These are phyloP conservation scores for Nysson spinosus DNA, from an alignment of 2,888 invertebrate genomes.

Conservation along the genomic window DNA sequence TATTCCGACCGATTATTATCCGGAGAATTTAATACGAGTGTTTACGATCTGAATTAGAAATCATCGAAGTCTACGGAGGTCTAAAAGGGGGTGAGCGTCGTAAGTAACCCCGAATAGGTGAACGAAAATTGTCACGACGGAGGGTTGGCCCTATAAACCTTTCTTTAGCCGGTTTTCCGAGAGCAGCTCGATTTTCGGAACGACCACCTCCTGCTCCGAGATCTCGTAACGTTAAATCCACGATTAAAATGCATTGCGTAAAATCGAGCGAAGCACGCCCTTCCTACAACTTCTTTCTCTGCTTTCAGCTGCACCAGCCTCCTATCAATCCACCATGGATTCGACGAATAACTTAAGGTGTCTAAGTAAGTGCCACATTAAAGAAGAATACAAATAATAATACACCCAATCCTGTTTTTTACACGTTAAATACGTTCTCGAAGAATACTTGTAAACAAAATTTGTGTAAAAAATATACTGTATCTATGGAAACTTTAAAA, in stretches of 20 bases:
- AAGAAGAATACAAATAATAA: too few relatives aligned
- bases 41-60: too few relatives aligned
- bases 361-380: conserved; percentile 48
- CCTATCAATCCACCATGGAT: conserved; percentile 50
- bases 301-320: conserved; percentile 9
- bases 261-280: conserved; percentile 49
- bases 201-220: conserved; percentile 22
- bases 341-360: conserved; percentile 43
- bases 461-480: too few relatives aligned
- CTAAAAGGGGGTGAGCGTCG: neutral
- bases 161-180: conserved; percentile 15
- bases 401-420: too few relatives aligned
- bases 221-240: conserved; percentile 53
- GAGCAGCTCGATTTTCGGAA: conserved; percentile 36
- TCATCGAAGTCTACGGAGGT: too few relatives aligned
- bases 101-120: neutral
- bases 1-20: too few relatives aligned
- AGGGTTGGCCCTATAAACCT: conserved; percentile 2
- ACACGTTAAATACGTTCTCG: too few relatives aligned
- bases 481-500: too few relatives aligned
- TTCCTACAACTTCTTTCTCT: conserved; percentile 5
- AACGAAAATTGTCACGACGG: neutral
- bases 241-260: conserved; percentile 64
- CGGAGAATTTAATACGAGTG: too few relatives aligned
- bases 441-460: too few relatives aligned